Base-by-base conservation (phyloP, 2,797 vertebrate genomes). In the Galagoides demidoff region DNA sequence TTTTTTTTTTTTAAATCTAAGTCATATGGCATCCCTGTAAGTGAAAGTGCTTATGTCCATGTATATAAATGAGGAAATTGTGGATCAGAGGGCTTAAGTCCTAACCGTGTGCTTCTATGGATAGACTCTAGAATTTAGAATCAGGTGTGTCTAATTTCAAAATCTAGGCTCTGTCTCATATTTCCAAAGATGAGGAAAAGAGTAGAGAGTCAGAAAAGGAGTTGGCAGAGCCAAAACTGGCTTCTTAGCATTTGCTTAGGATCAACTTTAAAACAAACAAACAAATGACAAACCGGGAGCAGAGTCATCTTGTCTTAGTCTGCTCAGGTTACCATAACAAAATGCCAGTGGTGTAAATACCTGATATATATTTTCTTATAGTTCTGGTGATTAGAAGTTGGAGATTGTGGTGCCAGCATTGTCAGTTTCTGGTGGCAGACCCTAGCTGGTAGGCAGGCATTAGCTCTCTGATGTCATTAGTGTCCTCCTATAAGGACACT, bases 31-130 rank as follows among this genome's bases (percentile, higher is more conserved):
- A 66, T 73, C 3, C 22, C 16, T 87, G 29, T 20, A 68, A 55
- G 49, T 66, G 59, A 68, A 86, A 55, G 13, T 89, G 43, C 16
- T 81, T 68, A 59, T 64, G 27, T 45, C 39, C 23, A 55, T 95
- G 92, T 86, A 52, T 64, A 85, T 73, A 96, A 86, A 81, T 31
- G 66, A 93, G 19, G 17, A 87, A 74, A 84, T 63, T 77, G 45
- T 90, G 31, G 31, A 37, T 74, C 16, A 90, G 23, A 57, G 12
- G 37, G 14, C 9, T 78, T 86, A 88, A 29, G 22, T 64, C 27
- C 13, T 52, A 92, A 86, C n/a, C 22, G 83, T 85, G 34, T 84
- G 20, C n/a, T 73, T 95, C 59, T 61, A 13, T n/a, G 10, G n/a
- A 43, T 78, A 81, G 16, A 2, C 82, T 16, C 27, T 92, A 85